phyloP scores from a whole-genome alignment of 1,140 invertebrate species.

The Yoshiicerus persimilis region DNA sequence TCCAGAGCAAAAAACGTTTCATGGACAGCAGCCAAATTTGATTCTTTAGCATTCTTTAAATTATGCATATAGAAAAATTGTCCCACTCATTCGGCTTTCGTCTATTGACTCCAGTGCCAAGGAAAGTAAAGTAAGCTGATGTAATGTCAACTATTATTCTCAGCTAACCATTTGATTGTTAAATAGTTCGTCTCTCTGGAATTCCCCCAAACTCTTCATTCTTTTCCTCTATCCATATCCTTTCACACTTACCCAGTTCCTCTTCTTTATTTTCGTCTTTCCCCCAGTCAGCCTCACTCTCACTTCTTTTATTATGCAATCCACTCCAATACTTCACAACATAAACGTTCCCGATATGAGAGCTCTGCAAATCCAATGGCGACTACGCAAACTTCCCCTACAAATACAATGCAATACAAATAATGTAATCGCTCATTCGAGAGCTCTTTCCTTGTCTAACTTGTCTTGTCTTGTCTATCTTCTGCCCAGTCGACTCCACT shows the following conservation, averaged over 20 bases:
- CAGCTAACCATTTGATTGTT: neutral
- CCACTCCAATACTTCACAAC: neutral
- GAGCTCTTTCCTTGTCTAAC: neutral
- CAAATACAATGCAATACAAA: neutral
- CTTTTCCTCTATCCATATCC: neutral
- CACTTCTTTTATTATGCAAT: neutral
- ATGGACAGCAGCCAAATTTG: slow-evolving; percentile 1
- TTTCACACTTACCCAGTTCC: neutral
- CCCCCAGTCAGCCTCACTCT: neutral
- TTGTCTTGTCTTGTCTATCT: neutral
- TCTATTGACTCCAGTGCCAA: neutral
- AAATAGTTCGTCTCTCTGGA: neutral
- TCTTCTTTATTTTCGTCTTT: neutral
- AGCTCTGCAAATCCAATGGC: neutral
- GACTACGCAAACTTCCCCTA: neutral
- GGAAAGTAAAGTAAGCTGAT: neutral
- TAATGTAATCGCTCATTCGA: neutral
- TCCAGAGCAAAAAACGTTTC: slow-evolving; percentile 7
- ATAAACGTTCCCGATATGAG: slow-evolving; percentile 4
- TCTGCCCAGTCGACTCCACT: neutral
- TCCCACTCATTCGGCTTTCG: neutral
- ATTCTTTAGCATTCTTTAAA: slow-evolving; percentile 21
- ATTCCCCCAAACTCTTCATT: neutral
- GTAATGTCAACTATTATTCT: neutral
- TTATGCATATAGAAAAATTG: slow-evolving; percentile 18